Base-by-base conservation (phyloP, 1,140 invertebrate species). In the Euura saliciscinereae region DNA sequence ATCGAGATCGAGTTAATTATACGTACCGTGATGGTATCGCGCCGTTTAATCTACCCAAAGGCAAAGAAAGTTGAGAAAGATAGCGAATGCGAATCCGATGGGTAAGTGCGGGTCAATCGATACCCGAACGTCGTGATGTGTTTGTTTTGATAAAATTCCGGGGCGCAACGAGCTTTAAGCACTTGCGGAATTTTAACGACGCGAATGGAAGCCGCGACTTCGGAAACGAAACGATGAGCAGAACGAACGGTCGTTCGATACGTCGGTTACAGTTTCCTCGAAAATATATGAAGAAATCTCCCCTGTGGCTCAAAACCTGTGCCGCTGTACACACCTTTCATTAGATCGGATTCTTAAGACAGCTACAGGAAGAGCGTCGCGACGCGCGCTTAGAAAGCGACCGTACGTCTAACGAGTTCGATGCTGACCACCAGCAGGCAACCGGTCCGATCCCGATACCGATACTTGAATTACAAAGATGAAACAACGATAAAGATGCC, bases 1-100 rank as follows among this genome's bases (percentile, higher is more conserved):
- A 59, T 59, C 51, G 6, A 59, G 51, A 59, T 59, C 51, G 51
- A 59, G 51, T 59, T 59, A 59, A 59, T 59, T 59, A 59, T 59
- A 59, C 51, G 8, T 8, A 59, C 28, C 28, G 10, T n/a, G 51
- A 59, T 59, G 8, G 8, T 59, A 59, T 59, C 51, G 51, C 13
- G 51, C 51, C 51, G 5, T n/a, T 59, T 6, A 6, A 59, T 59
- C 51, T 59, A 3, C 51, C 51, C 51, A 59, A 59, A 59, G 51
- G 51, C 51, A 59, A 59, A 3, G 6, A 59, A 59, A 59, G 51
- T 59, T 59, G 51, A 59, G 51, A 59, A 8, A 59, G 51, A 59
- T 59, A 59, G 51, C 28, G 13, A 59, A 59, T 11, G 51, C 51
- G 13, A 59, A 59, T n/a, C 6, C 51, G 3, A 6, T n/a, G 51